A percentile compares a stretch with the other conserved stretches of the same genome.
Evolutionary conservation across 23 tunicate species (phyloP).

Genomic region (Halocynthia roretzi): DNA sequence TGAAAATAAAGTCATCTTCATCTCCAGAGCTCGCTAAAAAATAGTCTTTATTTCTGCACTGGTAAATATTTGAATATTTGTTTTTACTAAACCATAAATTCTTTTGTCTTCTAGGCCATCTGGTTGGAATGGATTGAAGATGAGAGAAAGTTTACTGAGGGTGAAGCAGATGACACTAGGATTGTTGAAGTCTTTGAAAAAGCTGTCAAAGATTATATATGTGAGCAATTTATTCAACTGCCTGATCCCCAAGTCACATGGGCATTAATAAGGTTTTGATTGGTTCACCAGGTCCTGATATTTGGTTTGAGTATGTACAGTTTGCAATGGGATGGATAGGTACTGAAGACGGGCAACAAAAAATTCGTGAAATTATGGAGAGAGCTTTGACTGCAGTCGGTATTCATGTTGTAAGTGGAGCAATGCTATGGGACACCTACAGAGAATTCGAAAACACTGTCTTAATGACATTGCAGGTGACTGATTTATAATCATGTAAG

Average conservation of each 20-base stretch:
- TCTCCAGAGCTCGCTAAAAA: no score
- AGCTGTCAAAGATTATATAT: constrained; percentile 72
- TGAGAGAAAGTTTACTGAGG: constrained; percentile 71
- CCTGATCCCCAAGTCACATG: neutral
- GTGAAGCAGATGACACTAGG: constrained; percentile 66
- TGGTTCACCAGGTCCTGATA: constrained; percentile 54
- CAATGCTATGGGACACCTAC: constrained; percentile 82
- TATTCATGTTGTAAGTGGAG: constrained; percentile 61
- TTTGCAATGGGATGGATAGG: constrained; percentile 74
- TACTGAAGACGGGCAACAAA: constrained; percentile 48
- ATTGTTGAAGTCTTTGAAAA: constrained; percentile 62
- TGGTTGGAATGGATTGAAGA: constrained; percentile 91
- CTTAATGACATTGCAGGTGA: constrained; percentile 57
- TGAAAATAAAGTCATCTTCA: no score
- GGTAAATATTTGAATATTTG: no score
- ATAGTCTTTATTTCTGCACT: no score
- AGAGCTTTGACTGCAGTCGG: constrained; percentile 59
- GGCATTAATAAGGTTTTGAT: neutral
- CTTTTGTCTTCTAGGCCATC: constrained; percentile 22
- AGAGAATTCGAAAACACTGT: constrained; percentile 86
- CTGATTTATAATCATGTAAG: neutral
- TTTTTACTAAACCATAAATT: no score
- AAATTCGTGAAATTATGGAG: constrained; percentile 47
- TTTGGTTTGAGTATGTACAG: constrained; percentile 91
- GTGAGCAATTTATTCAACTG: constrained; percentile 24